Conservation (phyloP, 2,113 vertebrate genomes). For the Corynorhinus townsendii region DNA sequence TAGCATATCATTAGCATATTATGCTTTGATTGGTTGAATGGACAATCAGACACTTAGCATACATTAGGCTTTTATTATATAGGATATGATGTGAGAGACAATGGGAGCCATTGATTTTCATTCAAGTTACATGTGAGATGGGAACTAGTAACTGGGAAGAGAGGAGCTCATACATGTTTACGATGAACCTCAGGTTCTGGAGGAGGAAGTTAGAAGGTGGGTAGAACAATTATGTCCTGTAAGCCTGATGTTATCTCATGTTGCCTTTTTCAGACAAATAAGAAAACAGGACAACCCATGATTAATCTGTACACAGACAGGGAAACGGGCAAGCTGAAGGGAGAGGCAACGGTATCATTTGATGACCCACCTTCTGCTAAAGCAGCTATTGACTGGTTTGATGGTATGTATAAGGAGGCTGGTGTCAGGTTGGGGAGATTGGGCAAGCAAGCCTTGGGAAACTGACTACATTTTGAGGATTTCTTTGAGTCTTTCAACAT, state of each 20-base stretch:
- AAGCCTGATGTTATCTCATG: not conserved
- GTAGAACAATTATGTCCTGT: not conserved
- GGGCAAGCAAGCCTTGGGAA: not conserved
- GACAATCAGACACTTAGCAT: too few relatives aligned
- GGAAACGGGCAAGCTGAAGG: constrained; percentile 92
- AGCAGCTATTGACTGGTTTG: constrained; percentile 94
- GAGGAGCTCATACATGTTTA: not conserved
- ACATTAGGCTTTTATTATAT: too few relatives aligned
- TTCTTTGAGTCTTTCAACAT: not conserved
- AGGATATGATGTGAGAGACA: not conserved
- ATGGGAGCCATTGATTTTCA: not conserved
- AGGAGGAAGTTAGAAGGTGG: not conserved
- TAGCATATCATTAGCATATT: too few relatives aligned
- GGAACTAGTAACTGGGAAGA: not conserved
- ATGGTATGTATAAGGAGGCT: constrained; percentile 78
- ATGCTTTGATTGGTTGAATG: too few relatives aligned
- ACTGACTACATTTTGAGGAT: not conserved
- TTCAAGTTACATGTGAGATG: not conserved
- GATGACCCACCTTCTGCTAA: constrained; percentile 94
- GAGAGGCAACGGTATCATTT: constrained; percentile 92
- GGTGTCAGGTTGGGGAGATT: not conserved
- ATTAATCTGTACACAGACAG: constrained; percentile 94
- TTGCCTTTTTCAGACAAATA: constrained; percentile 83
- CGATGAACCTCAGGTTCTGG: not conserved
- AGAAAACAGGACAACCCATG: constrained; percentile 94